Evolutionary conservation across 1,140 invertebrate genomes (phyloP).

Genomic region (Sweltsa coloradensis): DNA sequence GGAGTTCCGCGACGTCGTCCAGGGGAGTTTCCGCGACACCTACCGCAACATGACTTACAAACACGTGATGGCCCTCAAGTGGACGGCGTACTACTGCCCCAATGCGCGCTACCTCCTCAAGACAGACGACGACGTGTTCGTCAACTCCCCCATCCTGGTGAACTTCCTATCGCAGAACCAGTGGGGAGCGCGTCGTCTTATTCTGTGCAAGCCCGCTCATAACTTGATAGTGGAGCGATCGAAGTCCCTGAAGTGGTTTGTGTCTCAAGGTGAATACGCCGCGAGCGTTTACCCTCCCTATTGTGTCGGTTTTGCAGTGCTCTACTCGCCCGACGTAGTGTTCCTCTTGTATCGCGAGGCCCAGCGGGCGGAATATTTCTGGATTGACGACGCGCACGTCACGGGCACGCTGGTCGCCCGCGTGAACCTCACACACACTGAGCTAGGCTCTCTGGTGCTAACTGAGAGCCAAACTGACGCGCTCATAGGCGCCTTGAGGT

Average conservation of each 20-base stretch:
- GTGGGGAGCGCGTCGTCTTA: conserved; percentile 38
- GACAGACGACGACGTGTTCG: conserved; percentile 68
- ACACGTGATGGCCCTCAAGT: conserved; percentile 74
- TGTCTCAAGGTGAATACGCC: conserved; percentile 52
- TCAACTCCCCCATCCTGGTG: conserved; percentile 50
- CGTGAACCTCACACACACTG: conserved; percentile 41
- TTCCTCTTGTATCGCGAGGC: conserved; percentile 48
- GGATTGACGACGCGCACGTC: conserved; percentile 76
- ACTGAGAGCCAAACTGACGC: conserved; percentile 14
- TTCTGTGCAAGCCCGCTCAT: conserved; percentile 41
- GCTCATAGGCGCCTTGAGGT: neutral
- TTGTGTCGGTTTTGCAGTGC: conserved; percentile 60
- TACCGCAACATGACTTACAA: conserved; percentile 83
- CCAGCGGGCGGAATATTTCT: conserved; percentile 54
- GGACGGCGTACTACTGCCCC: conserved; percentile 50
- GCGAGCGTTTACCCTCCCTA: conserved; percentile 52
- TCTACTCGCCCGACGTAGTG: conserved; percentile 59
- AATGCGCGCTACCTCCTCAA: conserved; percentile 61
- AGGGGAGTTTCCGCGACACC: conserved; percentile 63
- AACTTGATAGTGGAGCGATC: conserved; percentile 33
- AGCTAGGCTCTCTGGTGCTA: conserved; percentile 34
- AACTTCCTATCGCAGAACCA: conserved; percentile 43
- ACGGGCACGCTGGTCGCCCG: conserved; percentile 56
- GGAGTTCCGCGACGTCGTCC: conserved; percentile 54
- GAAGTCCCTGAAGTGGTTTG: conserved; percentile 65